These are phyloP conservation scores for Spinus pinus DNA, from an alignment of 2,797 vertebrate genomes.

Conservation along the genomic window DNA sequence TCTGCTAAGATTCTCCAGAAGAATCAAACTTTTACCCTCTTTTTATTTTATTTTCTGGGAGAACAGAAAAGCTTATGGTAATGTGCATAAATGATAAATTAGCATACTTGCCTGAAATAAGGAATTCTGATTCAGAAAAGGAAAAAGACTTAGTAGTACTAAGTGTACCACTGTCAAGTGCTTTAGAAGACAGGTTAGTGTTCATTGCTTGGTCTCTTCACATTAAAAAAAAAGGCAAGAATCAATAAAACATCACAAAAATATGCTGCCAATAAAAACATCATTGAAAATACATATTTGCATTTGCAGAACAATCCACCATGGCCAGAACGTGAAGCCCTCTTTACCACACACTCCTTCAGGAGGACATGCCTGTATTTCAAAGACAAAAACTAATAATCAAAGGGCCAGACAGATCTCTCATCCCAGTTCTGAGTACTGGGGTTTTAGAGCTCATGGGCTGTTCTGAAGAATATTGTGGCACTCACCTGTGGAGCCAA, in stretches of 20 bases:
- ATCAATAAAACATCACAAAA: conserved; percentile 21
- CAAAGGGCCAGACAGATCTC: neutral
- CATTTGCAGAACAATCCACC: neutral
- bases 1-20: neutral
- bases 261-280: neutral
- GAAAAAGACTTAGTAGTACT: conserved; percentile 3
- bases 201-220: conserved; percentile 4
- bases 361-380: neutral
- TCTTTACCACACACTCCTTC: neutral
- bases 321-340: neutral
- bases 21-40: neutral
- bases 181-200: neutral
- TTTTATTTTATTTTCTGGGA: neutral
- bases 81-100: neutral
- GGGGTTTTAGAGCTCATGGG: neutral
- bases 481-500: neutral
- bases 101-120: neutral
- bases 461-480: neutral
- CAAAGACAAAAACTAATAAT: neutral
- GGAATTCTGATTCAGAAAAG: conserved; percentile 33
- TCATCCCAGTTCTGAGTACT: neutral
- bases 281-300: neutral
- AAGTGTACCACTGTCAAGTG: neutral
- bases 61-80: neutral
- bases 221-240: neutral